Base-by-base conservation (phyloP, 2,113 vertebrate genomes). In the Cricetomys ansorgei region DNA sequence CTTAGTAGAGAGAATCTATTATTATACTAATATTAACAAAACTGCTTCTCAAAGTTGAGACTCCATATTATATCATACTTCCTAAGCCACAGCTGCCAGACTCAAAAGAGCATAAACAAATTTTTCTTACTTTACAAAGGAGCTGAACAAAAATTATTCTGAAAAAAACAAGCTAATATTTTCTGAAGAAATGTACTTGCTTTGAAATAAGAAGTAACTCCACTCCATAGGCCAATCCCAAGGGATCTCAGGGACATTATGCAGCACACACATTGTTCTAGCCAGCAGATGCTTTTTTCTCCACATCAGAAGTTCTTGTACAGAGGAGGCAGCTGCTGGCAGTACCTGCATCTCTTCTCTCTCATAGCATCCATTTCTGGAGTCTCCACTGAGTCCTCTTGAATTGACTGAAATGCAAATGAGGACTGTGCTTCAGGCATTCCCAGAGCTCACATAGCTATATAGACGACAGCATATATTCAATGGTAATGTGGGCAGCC, bases 31-130 rank as follows among this genome's bases (percentile, higher is more conserved):
- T 87, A 90, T 96, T 88, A 95, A 59, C 73, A 90, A 88, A 85
- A 94, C 55, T 91, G 16, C 64, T 88, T 89, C 73, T 80, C 81
- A 91, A 81, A 67, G 83, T 95, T 95, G 92, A 94, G 57, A 95
- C 50, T 64, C 62, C 67, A 7, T 70, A 48, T 55, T 67, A 76
- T 67, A 25, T 62, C 79, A 67, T 86, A n/a, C 75, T 92, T 88
- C 73, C 55, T 67, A 85, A 88, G 17, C 25, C 67, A 43, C 27
- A 67, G 59, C 53, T 96, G 81, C 45, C 88, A 88, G 92, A 95
- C 81, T 72, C 79, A 90, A 93, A 88, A 57, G 43, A 79, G 64
- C 37, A 50, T 16, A 88, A 93, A 67, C 29, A 83, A 92, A 76
- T 5, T 43, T 10, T 62, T 72, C 91, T 88, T n/a, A 21, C 43